These are phyloP conservation scores for Hipparchia sbordonii DNA, from an alignment of 2,888 invertebrate species.

Conservation along the genomic window DNA sequence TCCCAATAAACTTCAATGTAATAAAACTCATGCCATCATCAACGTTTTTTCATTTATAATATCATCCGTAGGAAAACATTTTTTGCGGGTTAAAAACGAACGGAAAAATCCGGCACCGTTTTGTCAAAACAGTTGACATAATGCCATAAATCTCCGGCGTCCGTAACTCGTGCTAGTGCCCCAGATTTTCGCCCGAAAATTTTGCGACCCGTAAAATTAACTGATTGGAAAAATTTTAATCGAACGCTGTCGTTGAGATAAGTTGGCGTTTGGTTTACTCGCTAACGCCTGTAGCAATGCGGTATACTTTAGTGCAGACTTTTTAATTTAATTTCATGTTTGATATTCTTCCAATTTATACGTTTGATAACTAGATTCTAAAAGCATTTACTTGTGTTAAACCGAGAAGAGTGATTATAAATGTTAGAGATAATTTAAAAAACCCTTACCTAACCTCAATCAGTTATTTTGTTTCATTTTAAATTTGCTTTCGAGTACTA, in stretches of 20 bases:
- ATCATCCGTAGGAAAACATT: not conserved
- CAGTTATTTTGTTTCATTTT: no score
- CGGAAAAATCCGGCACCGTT: constrained; percentile 13
- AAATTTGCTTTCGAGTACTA: no score
- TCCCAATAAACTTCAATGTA: constrained; percentile 2
- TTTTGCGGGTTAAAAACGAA: not conserved
- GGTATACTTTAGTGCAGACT: constrained; percentile 28
- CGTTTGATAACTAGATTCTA: not conserved
- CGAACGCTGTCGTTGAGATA: constrained; percentile 15
- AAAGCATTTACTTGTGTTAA: no score
- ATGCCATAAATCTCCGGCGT: constrained; percentile 17
- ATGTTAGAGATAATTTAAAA: no score
- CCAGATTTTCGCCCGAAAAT: constrained; percentile 5
- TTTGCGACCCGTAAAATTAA: constrained; percentile 17
- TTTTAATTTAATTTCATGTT: constrained; percentile 11
- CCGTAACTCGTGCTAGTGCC: not conserved
- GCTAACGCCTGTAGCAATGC: constrained; percentile 28
- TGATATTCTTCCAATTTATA: constrained; percentile 6
- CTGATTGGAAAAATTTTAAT: constrained; percentile 7
- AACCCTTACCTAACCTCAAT: no score
- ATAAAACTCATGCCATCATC: not conserved
- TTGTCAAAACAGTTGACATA: constrained; percentile 19
- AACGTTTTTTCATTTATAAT: constrained; percentile 10
- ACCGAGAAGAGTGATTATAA: no score
- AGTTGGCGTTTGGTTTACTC: constrained; percentile 2